Percentiles rank a stretch among this genome's conserved stretches.
Conservation (phyloP, 92 coral and sea anemone genomes). For the Parazoanthus swiftii region DNA sequence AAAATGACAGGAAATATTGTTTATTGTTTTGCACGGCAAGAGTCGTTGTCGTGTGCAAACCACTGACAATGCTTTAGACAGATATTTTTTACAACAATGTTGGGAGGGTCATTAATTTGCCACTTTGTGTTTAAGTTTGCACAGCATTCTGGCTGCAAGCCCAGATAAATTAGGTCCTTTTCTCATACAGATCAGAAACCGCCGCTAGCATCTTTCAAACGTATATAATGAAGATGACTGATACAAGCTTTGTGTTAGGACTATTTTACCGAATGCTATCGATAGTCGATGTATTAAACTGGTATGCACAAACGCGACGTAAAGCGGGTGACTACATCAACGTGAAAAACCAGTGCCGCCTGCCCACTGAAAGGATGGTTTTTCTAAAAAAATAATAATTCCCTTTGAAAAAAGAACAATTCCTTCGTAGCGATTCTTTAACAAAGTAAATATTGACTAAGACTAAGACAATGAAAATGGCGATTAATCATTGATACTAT, state of each 20-base stretch:
- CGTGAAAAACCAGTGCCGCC: not conserved
- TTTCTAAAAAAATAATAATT: not conserved
- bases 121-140: not conserved
- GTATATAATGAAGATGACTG: not conserved
- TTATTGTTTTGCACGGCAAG: not conserved
- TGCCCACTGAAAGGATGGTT: not conserved
- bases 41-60: not conserved
- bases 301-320: not conserved
- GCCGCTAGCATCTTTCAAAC: too few species aligned
- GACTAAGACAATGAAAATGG: not conserved
- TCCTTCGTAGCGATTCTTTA: not conserved
- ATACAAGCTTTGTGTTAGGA: not conserved
- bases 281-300: not conserved
- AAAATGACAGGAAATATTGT: not conserved
- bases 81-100: not conserved
- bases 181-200: not conserved
- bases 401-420: not conserved
- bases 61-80: conserved; percentile 19
- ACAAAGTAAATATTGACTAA: conserved; percentile 1
- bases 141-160: not conserved
- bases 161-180: not conserved
- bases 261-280: not conserved
- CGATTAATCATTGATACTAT: conserved; percentile 25
- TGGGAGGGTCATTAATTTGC: not conserved
- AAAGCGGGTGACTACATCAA: not conserved